A percentile compares a stretch with the other conserved stretches of the same genome.
Evolutionary conservation across 1,140 invertebrate genomes (phyloP).

Genomic region (Microplitis demolitor): DNA sequence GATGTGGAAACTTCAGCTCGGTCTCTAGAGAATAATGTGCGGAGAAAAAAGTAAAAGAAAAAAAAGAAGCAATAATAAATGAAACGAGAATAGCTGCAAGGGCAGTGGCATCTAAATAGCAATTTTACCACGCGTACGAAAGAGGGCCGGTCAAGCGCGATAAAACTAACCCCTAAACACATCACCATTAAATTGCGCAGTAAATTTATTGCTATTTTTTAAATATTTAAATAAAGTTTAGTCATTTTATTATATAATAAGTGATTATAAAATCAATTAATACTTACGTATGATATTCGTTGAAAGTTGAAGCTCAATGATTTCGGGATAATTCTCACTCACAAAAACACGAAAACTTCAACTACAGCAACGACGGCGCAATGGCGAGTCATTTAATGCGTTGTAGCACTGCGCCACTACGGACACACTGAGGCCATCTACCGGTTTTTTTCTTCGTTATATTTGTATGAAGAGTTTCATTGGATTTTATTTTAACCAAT

Average conservation of each 20-base stretch:
- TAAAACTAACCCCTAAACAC: constrained; percentile 40
- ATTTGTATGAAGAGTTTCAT: constrained; percentile 11
- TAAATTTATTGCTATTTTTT: background rate
- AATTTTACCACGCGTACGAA: constrained; percentile 39
- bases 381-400: constrained; percentile 44
- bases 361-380: constrained; percentile 43
- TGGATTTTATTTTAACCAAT: background rate
- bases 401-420: constrained; percentile 19
- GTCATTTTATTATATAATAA: background rate
- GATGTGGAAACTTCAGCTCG: no score
- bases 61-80: background rate
- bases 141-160: constrained; percentile 36
- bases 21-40: background rate
- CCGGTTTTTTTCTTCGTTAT: constrained; percentile 2
- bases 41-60: background rate
- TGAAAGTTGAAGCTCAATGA: constrained; percentile 18
- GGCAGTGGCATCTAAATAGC: background rate
- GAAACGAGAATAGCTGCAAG: background rate
- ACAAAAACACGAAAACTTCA: constrained; percentile 42
- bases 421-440: constrained; percentile 40
- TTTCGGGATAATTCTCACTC: constrained; percentile 42
- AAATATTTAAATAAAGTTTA: background rate
- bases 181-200: background rate
- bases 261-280: background rate
- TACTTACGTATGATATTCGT: background rate